Evolutionary conservation across 2,113 vertebrate species (phyloP).

Genomic region (Thalassarche chlororhynchos): DNA sequence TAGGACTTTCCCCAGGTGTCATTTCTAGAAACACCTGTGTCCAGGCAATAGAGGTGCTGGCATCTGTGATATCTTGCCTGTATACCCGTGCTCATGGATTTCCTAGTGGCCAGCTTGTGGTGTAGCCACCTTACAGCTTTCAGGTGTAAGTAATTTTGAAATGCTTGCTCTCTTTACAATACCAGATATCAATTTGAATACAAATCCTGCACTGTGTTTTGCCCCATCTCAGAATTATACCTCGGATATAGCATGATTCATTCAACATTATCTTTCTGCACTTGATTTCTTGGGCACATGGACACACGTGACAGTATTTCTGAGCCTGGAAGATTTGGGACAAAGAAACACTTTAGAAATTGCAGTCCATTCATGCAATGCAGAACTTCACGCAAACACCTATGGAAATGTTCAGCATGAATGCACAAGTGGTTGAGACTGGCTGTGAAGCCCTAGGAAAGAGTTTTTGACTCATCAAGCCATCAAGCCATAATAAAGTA

Average conservation of each 20-base stretch:
- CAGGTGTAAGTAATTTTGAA: background rate
- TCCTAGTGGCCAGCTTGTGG: background rate
- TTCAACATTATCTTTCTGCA: background rate
- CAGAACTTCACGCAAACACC: background rate
- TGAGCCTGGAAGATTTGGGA: background rate
- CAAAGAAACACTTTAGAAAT: background rate
- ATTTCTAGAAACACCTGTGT: background rate
- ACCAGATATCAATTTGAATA: background rate
- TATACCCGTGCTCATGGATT: background rate
- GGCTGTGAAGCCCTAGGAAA: background rate
- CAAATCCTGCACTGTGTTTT: background rate
- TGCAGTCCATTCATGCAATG: background rate
- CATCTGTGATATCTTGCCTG: background rate
- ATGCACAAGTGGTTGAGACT: background rate
- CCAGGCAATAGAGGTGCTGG: rapidly evolving
- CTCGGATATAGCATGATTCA: background rate
- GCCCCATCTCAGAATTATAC: background rate
- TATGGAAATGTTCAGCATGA: background rate
- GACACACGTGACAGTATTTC: background rate
- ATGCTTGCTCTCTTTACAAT: background rate
- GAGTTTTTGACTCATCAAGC: background rate
- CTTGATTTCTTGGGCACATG: background rate
- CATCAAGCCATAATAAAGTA: background rate
- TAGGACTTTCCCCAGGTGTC: background rate
- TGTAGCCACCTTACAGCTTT: background rate